Conservation (phyloP, 2,113 vertebrate genomes). For the Mungos mungo region DNA sequence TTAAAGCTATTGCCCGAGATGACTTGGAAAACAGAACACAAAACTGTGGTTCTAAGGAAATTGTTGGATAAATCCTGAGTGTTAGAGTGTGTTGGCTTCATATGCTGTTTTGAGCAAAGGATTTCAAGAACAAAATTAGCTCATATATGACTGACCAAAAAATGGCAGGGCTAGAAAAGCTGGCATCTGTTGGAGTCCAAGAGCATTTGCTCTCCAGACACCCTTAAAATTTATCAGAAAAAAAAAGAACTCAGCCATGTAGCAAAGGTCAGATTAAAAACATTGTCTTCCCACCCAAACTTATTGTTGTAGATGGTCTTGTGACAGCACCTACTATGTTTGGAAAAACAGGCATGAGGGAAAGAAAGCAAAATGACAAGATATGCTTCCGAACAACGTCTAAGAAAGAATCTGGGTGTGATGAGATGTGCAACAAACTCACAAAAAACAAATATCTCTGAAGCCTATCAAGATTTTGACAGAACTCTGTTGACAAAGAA, state of each 20-base stretch:
- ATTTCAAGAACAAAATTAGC: conserved; percentile 1
- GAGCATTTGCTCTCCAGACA: not conserved
- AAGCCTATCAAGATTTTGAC: not conserved
- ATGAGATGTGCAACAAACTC: not conserved
- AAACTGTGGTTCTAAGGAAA: not conserved
- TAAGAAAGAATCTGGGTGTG: not conserved
- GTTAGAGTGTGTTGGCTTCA: not conserved
- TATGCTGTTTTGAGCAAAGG: not conserved
- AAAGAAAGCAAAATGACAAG: not conserved
- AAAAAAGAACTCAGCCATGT: not conserved
- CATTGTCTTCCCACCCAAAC: not conserved
- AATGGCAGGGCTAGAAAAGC: not conserved
- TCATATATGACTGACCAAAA: not conserved
- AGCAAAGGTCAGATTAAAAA: not conserved
- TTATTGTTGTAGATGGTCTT: not conserved
- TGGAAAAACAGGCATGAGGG: not conserved
- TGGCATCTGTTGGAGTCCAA: not conserved
- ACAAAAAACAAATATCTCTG: not conserved
- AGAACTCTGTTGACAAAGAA: not conserved
- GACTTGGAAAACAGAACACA: not conserved
- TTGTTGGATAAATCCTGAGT: not conserved
- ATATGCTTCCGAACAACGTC: not conserved
- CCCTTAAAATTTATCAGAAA: not conserved
- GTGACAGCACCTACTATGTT: not conserved
- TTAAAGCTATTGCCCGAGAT: not conserved